A percentile compares a stretch with the other conserved stretches of the same genome.
Evolutionary conservation across 2,113 vertebrate genomes (phyloP).

Genomic region (Melanotaenia duboulayi): DNA sequence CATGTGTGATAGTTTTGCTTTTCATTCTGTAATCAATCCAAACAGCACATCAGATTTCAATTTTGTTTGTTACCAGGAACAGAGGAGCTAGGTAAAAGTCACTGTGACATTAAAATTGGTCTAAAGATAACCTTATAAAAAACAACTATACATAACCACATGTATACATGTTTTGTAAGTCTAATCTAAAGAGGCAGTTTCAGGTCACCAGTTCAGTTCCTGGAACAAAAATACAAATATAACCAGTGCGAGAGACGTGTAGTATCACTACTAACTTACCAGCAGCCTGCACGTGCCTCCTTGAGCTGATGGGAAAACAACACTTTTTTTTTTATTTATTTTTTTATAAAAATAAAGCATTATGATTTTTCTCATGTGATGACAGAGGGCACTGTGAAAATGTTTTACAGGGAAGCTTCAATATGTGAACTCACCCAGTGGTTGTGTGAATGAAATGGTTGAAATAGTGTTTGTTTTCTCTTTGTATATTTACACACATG

Average conservation of each 20-base stretch:
- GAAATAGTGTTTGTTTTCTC: too few relatives aligned
- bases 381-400: background rate
- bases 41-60: background rate
- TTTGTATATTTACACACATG: too few relatives aligned
- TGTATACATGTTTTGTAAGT: background rate
- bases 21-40: background rate
- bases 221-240: conserved; percentile 1
- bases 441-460: too few relatives aligned
- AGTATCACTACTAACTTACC: conserved; percentile 12
- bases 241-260: conserved; percentile 14
- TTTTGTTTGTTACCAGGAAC: background rate
- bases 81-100: background rate
- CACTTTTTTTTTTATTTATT: background rate
- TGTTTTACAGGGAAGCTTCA: background rate
- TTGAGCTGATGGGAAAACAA: background rate
- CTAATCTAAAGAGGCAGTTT: conserved; percentile 1
- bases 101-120: background rate
- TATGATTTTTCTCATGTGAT: background rate
- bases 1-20: background rate
- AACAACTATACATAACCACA: background rate
- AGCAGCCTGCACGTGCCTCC: conserved; percentile 24
- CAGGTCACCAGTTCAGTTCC: background rate
- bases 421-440: conserved; percentile 13
- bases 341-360: background rate
- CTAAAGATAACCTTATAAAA: background rate